Percentiles rank a stretch among this genome's conserved stretches.
phyloP scores from a whole-genome alignment of 2,888 invertebrate genomes.

The Nephrotoma appendiculata region DNA sequence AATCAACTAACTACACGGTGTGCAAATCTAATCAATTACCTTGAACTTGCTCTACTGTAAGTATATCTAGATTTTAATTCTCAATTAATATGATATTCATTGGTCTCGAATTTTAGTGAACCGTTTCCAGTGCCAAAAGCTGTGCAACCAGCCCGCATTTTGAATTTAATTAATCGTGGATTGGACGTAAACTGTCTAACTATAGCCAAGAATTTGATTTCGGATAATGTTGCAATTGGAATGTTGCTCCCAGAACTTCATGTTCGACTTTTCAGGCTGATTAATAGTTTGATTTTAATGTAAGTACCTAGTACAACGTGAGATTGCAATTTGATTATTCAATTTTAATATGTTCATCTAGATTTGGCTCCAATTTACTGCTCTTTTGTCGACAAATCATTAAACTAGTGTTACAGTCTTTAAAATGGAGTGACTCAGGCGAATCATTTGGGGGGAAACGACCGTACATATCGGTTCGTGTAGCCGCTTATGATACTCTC shows the following conservation, averaged over 20 bases:
- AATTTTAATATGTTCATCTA: not conserved
- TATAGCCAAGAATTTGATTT: constrained; percentile 19
- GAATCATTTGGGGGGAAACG: constrained; percentile 17
- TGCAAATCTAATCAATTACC: constrained; percentile 17
- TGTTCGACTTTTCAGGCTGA: constrained; percentile 17
- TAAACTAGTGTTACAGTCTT: constrained; percentile 17
- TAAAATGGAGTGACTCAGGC: constrained; percentile 22
- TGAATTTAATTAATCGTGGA: constrained; percentile 21
- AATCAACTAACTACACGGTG: constrained; percentile 18
- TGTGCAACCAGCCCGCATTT: constrained; percentile 19
- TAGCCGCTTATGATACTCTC: constrained; percentile 18
- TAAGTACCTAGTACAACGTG: constrained; percentile 12
- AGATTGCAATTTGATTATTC: not conserved
- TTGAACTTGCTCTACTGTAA: constrained; percentile 12
- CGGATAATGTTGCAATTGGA: constrained; percentile 21
- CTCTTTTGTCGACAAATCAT: constrained; percentile 18
- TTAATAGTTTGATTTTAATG: constrained; percentile 19
- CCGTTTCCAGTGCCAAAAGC: constrained; percentile 23
- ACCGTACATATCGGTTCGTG: constrained; percentile 19
- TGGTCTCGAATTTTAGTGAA: constrained; percentile 15
- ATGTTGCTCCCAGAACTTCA: constrained; percentile 21
- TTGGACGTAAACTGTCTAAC: constrained; percentile 19
- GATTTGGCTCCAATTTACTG: constrained; percentile 14
- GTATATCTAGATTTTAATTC: not conserved
- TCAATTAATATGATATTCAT: not conserved